A percentile compares a stretch with the other conserved stretches of the same genome.
phyloP scores from a whole-genome alignment of 2,797 vertebrate species.

The Pantherophis vulpinus region DNA sequence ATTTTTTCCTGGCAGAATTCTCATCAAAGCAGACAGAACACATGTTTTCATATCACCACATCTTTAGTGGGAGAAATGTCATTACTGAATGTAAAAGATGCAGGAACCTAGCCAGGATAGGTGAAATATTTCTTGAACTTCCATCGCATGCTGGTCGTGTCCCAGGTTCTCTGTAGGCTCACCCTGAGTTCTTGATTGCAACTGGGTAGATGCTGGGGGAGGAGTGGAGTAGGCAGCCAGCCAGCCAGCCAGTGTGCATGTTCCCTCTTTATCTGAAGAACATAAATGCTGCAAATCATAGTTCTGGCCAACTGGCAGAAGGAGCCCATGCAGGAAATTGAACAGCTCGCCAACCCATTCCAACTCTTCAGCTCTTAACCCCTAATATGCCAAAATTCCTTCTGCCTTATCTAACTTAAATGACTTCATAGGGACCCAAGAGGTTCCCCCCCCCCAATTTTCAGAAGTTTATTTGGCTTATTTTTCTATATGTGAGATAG shows the following conservation, averaged over 20 bases:
- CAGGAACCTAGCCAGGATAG: not conserved
- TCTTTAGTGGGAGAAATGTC: not conserved
- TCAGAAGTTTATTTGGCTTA: not conserved
- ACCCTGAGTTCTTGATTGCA: not conserved
- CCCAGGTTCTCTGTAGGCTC: not conserved
- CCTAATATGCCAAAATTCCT: not conserved
- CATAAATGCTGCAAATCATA: not conserved
- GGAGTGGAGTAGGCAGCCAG: not conserved
- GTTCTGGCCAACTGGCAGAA: not conserved
- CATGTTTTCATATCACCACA: not conserved
- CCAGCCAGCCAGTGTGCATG: not conserved
- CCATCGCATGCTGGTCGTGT: too few species aligned
- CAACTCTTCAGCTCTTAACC: not conserved
- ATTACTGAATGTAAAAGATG: not conserved
- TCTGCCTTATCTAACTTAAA: not conserved
- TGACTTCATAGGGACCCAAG: not conserved
- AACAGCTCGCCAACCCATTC: not conserved
- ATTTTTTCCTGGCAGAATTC: not conserved
- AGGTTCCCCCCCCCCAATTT: rapidly evolving
- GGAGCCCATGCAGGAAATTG: not conserved
- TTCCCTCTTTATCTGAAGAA: constrained; percentile 5
- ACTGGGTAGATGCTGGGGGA: not conserved
- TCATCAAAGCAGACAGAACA: not conserved
- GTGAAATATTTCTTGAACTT: not conserved
- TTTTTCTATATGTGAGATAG: not conserved